Percentiles rank a stretch among this genome's conserved stretches.
These are phyloP conservation scores for Plodia interpunctella DNA, from an alignment of 1,140 invertebrate species.

Conservation along the genomic window DNA sequence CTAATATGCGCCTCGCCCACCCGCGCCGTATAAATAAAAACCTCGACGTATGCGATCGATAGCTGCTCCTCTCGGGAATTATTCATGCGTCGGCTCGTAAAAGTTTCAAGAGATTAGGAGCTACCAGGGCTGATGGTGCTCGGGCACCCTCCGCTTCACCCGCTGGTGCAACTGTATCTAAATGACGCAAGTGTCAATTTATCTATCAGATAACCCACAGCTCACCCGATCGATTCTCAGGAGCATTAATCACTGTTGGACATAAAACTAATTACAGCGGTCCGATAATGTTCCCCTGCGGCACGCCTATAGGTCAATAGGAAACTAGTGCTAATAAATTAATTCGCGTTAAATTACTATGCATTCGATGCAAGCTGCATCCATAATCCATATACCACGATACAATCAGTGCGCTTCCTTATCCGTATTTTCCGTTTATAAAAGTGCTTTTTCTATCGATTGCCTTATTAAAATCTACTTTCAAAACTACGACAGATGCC, in stretches of 20 bases:
- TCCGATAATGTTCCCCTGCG: constrained; percentile 26
- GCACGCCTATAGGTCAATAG: constrained; percentile 23
- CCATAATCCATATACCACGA: constrained; percentile 26
- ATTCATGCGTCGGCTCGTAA: constrained; percentile 68
- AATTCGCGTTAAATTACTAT: constrained; percentile 25
- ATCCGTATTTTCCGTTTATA: constrained; percentile 20
- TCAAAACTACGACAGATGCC: constrained; percentile 42
- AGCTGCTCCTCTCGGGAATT: constrained; percentile 72
- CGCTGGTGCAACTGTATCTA: constrained; percentile 9
- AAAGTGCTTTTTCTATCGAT: constrained; percentile 21
- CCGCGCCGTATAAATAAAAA: constrained; percentile 76
- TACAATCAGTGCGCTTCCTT: constrained; percentile 14
- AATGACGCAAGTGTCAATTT: constrained; percentile 22
- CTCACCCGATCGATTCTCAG: constrained; percentile 27
- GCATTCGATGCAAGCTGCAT: constrained; percentile 22
- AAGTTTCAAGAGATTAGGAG: constrained; percentile 62
- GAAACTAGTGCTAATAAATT: constrained; percentile 21
- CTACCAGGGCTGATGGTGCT: constrained; percentile 17
- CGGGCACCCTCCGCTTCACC: constrained; percentile 10
- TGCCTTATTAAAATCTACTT: constrained; percentile 49
- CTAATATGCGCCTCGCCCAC: constrained; percentile 75
- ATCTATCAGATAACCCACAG: constrained; percentile 30
- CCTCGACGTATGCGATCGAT: constrained; percentile 75
- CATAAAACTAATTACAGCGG: constrained; percentile 12
- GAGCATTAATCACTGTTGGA: constrained; percentile 19